A percentile compares a stretch with the other conserved stretches of the same genome.
Evolutionary conservation across 2,113 vertebrate genomes (phyloP).

Genomic region (Larimichthys crocea): DNA sequence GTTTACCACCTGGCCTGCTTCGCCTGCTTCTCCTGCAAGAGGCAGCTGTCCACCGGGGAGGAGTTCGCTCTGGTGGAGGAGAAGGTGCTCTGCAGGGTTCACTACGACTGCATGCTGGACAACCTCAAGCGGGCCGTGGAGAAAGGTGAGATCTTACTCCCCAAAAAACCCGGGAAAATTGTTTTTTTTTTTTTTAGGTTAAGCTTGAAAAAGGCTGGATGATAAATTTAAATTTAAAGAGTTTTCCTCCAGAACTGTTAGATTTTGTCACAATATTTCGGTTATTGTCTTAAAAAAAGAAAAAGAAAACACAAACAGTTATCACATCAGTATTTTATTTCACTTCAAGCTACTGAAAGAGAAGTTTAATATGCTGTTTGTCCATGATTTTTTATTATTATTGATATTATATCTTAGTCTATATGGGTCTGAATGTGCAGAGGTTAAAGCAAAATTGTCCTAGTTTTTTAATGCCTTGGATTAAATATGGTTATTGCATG

Average conservation of each 20-base stretch:
- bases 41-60: slow-evolving; percentile 97
- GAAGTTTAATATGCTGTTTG: neutral
- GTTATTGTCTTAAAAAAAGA: neutral
- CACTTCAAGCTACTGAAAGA: neutral
- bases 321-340: neutral
- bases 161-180: neutral
- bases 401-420: neutral
- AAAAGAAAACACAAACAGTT: neutral
- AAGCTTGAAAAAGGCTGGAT: neutral
- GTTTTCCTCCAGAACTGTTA: neutral
- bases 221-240: neutral
- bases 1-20: slow-evolving; percentile 98
- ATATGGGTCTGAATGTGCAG: neutral
- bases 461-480: neutral
- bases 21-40: slow-evolving; percentile 98
- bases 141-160: slow-evolving; percentile 86
- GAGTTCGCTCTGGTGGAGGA: slow-evolving; percentile 98
- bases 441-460: neutral
- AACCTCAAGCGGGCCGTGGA: slow-evolving; percentile 97
- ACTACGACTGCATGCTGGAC: slow-evolving; percentile 98
- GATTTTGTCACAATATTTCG: neutral
- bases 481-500: neutral
- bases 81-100: slow-evolving; percentile 95
- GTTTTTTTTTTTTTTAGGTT: neutral
- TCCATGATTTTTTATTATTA: neutral